Percentiles rank a stretch among this genome's conserved stretches.
phyloP scores from a whole-genome alignment of 92 coral and sea anemone genomes.

The Epizoanthus scotinus region DNA sequence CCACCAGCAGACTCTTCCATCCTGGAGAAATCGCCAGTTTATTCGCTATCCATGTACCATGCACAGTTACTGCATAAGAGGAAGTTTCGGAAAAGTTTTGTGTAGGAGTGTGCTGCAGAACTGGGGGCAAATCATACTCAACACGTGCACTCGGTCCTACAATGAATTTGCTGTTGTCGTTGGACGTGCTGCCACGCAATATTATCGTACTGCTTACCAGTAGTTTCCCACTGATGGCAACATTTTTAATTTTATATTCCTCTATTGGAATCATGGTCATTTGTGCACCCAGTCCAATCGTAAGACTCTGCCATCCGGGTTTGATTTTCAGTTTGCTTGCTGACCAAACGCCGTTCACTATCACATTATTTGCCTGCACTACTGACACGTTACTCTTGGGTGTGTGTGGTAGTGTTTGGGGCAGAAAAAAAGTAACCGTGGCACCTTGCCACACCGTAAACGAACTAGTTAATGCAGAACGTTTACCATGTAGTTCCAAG shows the following conservation, averaged over 20 bases:
- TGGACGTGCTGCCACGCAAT: conserved; percentile 64
- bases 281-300: conserved; percentile 15
- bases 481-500: conserved; percentile 14
- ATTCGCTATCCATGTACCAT: conserved; percentile 61
- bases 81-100: conserved; percentile 52
- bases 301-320: conserved; percentile 43
- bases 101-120: conserved; percentile 22
- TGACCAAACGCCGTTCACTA: conserved; percentile 24
- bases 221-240: conserved; percentile 64
- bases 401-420: not conserved
- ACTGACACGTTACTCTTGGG: conserved; percentile 22
- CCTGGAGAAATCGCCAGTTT: conserved; percentile 75
- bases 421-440: not conserved
- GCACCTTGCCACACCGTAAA: conserved; percentile 15
- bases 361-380: conserved; percentile 22
- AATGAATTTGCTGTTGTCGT: conserved; percentile 55
- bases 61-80: conserved; percentile 59
- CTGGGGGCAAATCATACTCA: conserved; percentile 48
- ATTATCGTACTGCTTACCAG: conserved; percentile 62
- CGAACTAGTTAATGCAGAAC: not conserved
- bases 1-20: conserved; percentile 70
- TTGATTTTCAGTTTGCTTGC: conserved; percentile 25
- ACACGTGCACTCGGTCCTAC: conserved; percentile 60
- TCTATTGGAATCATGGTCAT: conserved; percentile 38
- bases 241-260: conserved; percentile 48